A percentile compares a stretch with the other conserved stretches of the same genome.
phyloP scores from a whole-genome alignment of 2,797 vertebrate species.

The Hirundo rustica region DNA sequence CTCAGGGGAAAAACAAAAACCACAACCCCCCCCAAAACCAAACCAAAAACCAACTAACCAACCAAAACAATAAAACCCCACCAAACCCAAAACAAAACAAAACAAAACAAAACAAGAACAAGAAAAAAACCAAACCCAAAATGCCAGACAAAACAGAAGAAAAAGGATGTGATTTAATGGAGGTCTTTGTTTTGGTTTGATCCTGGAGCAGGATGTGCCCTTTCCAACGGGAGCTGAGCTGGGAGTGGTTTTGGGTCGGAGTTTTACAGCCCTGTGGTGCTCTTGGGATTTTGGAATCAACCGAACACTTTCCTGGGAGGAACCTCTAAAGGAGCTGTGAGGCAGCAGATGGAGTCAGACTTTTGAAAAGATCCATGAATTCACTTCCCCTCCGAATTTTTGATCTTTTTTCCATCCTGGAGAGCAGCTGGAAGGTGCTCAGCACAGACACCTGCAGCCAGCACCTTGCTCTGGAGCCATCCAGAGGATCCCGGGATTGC shows the following conservation, averaged over 20 bases:
- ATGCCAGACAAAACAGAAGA: too few species aligned
- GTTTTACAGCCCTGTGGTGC: background rate
- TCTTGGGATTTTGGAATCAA: background rate
- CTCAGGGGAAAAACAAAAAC: too few species aligned
- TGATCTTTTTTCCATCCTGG: background rate
- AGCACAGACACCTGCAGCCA: background rate
- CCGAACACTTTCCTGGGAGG: background rate
- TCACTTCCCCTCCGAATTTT: accelerated
- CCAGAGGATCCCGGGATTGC: background rate
- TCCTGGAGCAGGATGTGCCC: background rate
- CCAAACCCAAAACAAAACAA: too few species aligned
- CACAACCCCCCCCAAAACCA: too few species aligned
- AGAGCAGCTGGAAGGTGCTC: background rate
- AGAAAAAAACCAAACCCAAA: too few species aligned
- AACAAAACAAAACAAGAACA: too few species aligned
- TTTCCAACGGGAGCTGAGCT: background rate
- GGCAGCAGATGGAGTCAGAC: background rate
- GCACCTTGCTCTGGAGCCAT: background rate
- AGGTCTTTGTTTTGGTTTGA: background rate
- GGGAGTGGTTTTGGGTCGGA: background rate
- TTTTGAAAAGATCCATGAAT: background rate
- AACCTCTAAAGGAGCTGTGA: background rate
- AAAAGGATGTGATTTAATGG: background rate
- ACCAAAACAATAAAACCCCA: background rate
- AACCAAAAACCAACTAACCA: too few species aligned